phyloP scores from a whole-genome alignment of 1,140 invertebrate genomes.

The Octopus bimaculoides region DNA sequence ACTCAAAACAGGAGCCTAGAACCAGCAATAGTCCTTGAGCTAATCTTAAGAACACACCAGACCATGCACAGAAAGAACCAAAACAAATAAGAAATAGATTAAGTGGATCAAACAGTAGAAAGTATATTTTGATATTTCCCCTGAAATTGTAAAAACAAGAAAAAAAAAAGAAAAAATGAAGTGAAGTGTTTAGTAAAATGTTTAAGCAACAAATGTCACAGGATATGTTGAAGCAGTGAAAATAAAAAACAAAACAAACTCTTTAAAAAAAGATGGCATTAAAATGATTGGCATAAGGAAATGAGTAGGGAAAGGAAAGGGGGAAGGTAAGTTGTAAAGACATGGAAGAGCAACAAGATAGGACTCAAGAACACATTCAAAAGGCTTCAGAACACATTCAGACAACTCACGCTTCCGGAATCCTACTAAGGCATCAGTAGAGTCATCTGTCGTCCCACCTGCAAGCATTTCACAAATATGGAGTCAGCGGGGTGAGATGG shows the following conservation, averaged over 20 bases:
- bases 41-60: too few relatives aligned
- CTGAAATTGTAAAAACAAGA: too few relatives aligned
- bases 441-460: neutral
- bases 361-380: constrained; percentile 8
- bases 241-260: neutral
- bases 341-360: neutral
- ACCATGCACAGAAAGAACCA: too few relatives aligned
- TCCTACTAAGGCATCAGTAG: constrained; percentile 8
- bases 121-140: too few relatives aligned
- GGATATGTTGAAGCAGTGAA: neutral
- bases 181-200: too few relatives aligned
- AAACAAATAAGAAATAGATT: too few relatives aligned
- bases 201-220: neutral
- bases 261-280: neutral
- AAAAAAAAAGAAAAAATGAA: too few relatives aligned
- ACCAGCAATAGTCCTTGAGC: too few relatives aligned
- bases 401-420: constrained; percentile 9
- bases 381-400: constrained; percentile 11
- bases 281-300: neutral
- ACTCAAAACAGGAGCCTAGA: too few relatives aligned
- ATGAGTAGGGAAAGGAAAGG: neutral
- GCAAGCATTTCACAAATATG: constrained; percentile 7
- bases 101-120: too few relatives aligned
- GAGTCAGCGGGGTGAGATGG: neutral
- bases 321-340: neutral